Conservation (phyloP, 2,888 invertebrate genomes). For the Athalia circularis region DNA sequence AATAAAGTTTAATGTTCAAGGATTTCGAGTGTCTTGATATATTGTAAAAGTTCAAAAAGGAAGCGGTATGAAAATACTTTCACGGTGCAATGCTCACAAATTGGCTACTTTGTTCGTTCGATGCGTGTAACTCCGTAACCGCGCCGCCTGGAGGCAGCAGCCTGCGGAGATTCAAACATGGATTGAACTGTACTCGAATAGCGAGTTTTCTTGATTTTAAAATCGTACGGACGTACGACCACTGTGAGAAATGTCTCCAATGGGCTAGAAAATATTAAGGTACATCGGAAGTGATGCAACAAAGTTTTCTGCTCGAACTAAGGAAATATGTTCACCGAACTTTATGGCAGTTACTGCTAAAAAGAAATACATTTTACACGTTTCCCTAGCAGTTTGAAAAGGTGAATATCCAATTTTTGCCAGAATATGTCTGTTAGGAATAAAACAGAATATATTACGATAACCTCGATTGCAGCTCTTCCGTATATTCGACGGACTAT, state of each 20-base stretch:
- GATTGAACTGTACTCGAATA: constrained; percentile 35
- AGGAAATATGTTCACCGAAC: constrained; percentile 38
- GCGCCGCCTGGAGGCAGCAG: not conserved
- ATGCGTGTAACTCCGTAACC: constrained; percentile 28
- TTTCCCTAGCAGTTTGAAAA: constrained; percentile 37
- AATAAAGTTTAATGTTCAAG: not conserved
- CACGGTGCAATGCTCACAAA: constrained; percentile 36
- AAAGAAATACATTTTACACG: constrained; percentile 33
- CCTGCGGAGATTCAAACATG: constrained; percentile 7
- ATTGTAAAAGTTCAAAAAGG: constrained; percentile 31
- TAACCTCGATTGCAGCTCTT: constrained; percentile 10
- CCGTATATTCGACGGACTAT: constrained; percentile 16
- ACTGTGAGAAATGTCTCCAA: constrained; percentile 40
- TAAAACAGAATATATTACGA: constrained; percentile 1
- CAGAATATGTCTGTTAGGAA: not conserved
- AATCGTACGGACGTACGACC: constrained; percentile 19
- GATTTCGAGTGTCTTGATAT: not conserved
- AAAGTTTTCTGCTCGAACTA: constrained; percentile 37
- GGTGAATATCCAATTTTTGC: constrained; percentile 9
- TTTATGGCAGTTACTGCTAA: constrained; percentile 37
- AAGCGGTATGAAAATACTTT: constrained; percentile 32
- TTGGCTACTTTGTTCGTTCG: constrained; percentile 34
- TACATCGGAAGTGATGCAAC: constrained; percentile 41
- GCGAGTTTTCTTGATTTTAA: constrained; percentile 35
- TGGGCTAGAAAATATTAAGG: constrained; percentile 42